These are phyloP conservation scores for Scolanthus callimorphus DNA, from an alignment of 92 coral and sea anemone genomes.

Conservation along the genomic window DNA sequence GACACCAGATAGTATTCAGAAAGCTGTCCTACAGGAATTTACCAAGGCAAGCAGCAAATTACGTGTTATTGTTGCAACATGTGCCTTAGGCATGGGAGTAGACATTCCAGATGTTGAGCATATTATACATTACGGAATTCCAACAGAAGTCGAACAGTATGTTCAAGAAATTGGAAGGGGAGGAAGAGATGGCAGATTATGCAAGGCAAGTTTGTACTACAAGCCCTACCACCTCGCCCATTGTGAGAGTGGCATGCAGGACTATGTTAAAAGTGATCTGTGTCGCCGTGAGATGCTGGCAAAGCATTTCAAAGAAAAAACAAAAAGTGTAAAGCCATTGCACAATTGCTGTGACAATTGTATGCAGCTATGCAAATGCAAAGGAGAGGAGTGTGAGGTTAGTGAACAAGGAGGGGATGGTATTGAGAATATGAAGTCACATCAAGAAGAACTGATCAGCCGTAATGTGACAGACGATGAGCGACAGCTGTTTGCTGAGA, in stretches of 20 bases:
- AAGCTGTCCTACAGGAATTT: slow-evolving; percentile 19
- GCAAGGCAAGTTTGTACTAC: slow-evolving; percentile 26
- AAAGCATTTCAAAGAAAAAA: slow-evolving; percentile 31
- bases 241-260: slow-evolving; percentile 42
- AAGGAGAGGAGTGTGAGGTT: slow-evolving; percentile 6
- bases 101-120: slow-evolving; percentile 35
- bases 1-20: slow-evolving; percentile 35
- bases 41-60: slow-evolving; percentile 4
- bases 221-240: slow-evolving; percentile 42
- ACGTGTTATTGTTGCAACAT: slow-evolving; percentile 43
- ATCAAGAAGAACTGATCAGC: neutral
- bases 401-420: neutral
- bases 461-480: slow-evolving; percentile 23
- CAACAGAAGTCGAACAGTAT: slow-evolving; percentile 37
- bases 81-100: slow-evolving; percentile 64
- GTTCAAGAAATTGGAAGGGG: slow-evolving; percentile 59
- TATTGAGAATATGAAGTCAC: neutral
- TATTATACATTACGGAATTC: slow-evolving; percentile 50
- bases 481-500: slow-evolving; percentile 18
- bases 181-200: slow-evolving; percentile 40
- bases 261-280: slow-evolving; percentile 22
- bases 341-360: slow-evolving; percentile 53
- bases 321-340: neutral
- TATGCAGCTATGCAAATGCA: slow-evolving; percentile 21
- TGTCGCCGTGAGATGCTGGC: slow-evolving; percentile 16